Base-by-base conservation (phyloP, 2,113 vertebrate genomes). In the Antennarius striatus region DNA sequence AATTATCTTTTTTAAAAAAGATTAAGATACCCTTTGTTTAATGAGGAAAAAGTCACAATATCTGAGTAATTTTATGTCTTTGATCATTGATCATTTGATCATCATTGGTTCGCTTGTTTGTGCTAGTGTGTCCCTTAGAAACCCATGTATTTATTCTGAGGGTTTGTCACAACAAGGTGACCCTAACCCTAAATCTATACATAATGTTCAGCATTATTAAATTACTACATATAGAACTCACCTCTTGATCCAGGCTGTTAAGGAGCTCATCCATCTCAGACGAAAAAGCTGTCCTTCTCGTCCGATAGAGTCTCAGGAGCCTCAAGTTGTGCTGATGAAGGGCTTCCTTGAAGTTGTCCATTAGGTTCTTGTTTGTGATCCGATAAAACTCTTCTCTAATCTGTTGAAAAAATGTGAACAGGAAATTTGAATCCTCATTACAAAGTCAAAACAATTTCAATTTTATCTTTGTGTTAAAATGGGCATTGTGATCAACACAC, bases 1-100 rank as follows among this genome's bases (percentile, higher is more conserved):
- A 32, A 46, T 5, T 40, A 40, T 4, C 4, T 9, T 46, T 2
- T 59, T 59, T 59, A 43, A 46, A 43, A 22, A 57, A 56, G 55
- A 56, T 59, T 46, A 59, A 59, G 12, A 59, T 59, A 28, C 42
- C 17, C 42, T 58, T 58, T 58, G 56, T 56, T 56, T 56, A 16
- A 42, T 15, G 4, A 30, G 29, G n/a, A 40, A 56, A 56, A 15
- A 42, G 39, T n/a, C 55, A 42, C 56, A 46, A 3, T 29, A 59
- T 46, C 8, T 32, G 3, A 10, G 45, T 47, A 48, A 32, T 48
- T 47, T 50, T 22, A 47, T 47, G 9, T 47, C 14, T 32, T 60
- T 15, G 58, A 30, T 60, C 58, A 43, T 22, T 16, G 8, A 58
- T 16, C 28, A 12, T 2, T 11, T 58, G 10, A 45, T n/a, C n/a